Base-by-base conservation (phyloP, 2,797 vertebrate species). In the Mormyrus proboscirostris region DNA sequence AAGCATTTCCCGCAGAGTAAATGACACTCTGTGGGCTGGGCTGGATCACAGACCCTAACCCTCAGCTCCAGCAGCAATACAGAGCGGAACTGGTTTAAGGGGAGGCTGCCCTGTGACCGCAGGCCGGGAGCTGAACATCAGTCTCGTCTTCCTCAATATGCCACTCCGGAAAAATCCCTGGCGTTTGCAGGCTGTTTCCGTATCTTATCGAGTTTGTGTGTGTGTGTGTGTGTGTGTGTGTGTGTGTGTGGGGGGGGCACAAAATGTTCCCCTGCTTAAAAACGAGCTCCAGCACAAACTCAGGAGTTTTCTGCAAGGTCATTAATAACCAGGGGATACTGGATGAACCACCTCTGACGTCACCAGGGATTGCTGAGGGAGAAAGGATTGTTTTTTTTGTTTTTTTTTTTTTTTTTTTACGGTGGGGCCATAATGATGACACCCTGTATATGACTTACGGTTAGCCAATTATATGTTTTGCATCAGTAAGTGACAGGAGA, bases 281-380 rank as follows among this genome's bases (percentile, higher is more conserved):
- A 89, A 90, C 4, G 91, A 87, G 91, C 86, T 88, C 50, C 86
- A 89, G 89, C 90, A 76, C 89, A 88, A 59, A 59, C 90, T 62
- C 91, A 12, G 89, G 91, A 90, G 87, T 85, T 83, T 79, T 88
- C 69, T 19, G 86, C 90, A 90, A 4, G 29, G 25, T 53, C 8
- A 19, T 83, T 41, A 44, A 50, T 44, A 83, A 57, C 22, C 19
- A 50, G 92, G 90, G 69, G 29, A 44, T 44, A 38, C 38, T 44
- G 29, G 33, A 19, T 38, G 73, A 79, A 25, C 33, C 38, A 19
- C 73, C 73, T 38, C 14, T 79, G 38, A 79, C 38, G 2, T 44
- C 29, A 76, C 33, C 73, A 44, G 73, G 16, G 38, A 14, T 69
- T 33, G 10, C 25, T 82, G 73, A 83, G 41, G 10, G 79, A 22